Base-by-base conservation (phyloP, 1,140 invertebrate genomes). In the Drosophila parabipectinata region DNA sequence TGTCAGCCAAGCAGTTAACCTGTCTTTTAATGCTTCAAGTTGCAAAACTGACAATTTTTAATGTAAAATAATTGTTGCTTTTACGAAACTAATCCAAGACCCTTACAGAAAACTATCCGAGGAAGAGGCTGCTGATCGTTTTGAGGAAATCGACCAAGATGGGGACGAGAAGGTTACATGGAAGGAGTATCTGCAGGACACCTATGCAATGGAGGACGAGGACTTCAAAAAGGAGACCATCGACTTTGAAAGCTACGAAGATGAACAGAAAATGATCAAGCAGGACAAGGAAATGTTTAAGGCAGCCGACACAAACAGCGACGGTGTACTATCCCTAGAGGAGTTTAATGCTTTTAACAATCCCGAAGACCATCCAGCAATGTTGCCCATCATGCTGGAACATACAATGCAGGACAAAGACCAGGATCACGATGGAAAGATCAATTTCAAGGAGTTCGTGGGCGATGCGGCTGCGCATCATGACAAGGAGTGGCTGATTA, bases 321-420 rank as follows among this genome's bases (percentile, higher is more conserved):
- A 99, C 93, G 96, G 95, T 3, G 91, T 93, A 48, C 93, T 99
- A 28, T 94, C 96, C 79, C 81, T 93, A 24, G 92, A 95, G 18
- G 98, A 99, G 93, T 99, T 97, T 93, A 93, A 96, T 78, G 94
- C 96, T 7, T 99, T 99, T 91, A 95, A 96, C 39, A 98, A 98
- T 93, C 98, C 98, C 0, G 98, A 99, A 92, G 98, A 99, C 92
- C 96, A 97, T 92, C 95, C 95, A 39, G 94, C 95, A 80, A 99
- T 99, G 98, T 94, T 97, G 78, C 94, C 95, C 21, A 92, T 96
- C 54, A 94, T 99, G 67, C 92, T 99, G 56, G 94, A 96, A 80
- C 96, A 98, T 91, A 97, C 96, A 1, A 92, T 99, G 59, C 92
- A 94, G 2, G 97, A 98, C 59, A 97, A 97, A 92, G 98, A 99